Evolutionary conservation across 2,113 vertebrate species (phyloP).

Genomic region (Heterotilapia buettikoferi): DNA sequence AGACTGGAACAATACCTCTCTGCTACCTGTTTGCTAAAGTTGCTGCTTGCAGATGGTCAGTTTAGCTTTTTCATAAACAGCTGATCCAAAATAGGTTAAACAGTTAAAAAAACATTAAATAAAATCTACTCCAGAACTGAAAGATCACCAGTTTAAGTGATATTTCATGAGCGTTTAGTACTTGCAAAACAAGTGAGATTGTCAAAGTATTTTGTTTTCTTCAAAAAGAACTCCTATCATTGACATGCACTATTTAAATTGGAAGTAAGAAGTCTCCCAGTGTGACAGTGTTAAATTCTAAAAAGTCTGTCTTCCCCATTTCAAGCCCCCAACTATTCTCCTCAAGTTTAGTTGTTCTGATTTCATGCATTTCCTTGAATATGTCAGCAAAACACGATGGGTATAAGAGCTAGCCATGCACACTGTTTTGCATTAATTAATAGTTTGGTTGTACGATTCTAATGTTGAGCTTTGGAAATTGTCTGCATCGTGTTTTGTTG

Average conservation of each 20-base stretch:
- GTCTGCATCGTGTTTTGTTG: background rate
- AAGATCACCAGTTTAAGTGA: background rate
- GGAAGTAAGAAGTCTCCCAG: background rate
- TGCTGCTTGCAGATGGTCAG: background rate
- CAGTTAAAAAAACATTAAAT: background rate
- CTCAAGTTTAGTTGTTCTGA: background rate
- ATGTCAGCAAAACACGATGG: background rate
- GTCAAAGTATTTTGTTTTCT: background rate
- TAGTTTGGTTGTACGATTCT: accelerated
- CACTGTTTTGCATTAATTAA: accelerated
- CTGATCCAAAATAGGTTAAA: background rate
- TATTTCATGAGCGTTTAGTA: background rate
- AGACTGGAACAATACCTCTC: background rate
- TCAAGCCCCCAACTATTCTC: background rate
- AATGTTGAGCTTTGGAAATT: background rate
- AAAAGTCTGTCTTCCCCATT: background rate
- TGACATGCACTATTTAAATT: background rate
- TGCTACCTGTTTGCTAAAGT: too few relatives aligned
- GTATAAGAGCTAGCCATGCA: background rate
- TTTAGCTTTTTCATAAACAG: background rate
- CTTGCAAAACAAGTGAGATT: background rate
- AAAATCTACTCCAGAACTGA: background rate
- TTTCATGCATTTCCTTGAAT: background rate
- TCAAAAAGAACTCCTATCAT: background rate
- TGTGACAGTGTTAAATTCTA: background rate